Base-by-base conservation (phyloP, 2,113 vertebrate species). In the Bostrychus sinensis region DNA sequence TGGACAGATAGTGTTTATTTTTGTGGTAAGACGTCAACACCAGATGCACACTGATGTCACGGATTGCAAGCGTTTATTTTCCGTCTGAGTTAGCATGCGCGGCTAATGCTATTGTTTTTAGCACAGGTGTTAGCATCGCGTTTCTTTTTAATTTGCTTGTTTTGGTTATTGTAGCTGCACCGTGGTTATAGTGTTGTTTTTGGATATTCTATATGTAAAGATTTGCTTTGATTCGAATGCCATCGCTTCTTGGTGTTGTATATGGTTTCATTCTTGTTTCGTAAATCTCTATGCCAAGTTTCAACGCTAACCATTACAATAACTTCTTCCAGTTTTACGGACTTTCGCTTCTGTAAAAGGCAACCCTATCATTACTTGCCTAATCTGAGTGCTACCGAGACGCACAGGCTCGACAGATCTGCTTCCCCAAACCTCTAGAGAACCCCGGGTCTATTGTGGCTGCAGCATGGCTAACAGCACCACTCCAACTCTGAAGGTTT, bases 381-480 rank as follows among this genome's bases (percentile, higher is more conserved):
- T 38, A 9, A 7, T 74, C 36, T 17, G 50, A 66, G 50, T 20
- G 56, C 45, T 19, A 16, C 32, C 22, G 16, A 22, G 62, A 2
- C 6, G 16, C 30, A 32, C 14, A 37, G 11, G 30, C 9, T 5
- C 14, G 1, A 51, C n/a, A 57, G 25, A 67, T 60, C 50, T 22
- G 16, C 0, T 4, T 32, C 81, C 46, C 11, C 56, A 93, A 95
- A 95, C 75, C 85, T 90, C 0, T 92, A 93, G 62, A 90, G 90
- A 42, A 86, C 57, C 90, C 88, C 70, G 90, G 91, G 2, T 89
- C 92, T 10, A 88, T 93, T 0, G 88, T 93, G 70, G 92, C 90
- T 87, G 92, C 77, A 83, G 56, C 84, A 98, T 98, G 96, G 96
- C 96, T 51, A 99, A 98, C 82, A 98, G 93, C 86, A 94, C 94